Evolutionary conservation across 2,113 vertebrate genomes (phyloP).

Genomic region (Eulemur macaco): DNA sequence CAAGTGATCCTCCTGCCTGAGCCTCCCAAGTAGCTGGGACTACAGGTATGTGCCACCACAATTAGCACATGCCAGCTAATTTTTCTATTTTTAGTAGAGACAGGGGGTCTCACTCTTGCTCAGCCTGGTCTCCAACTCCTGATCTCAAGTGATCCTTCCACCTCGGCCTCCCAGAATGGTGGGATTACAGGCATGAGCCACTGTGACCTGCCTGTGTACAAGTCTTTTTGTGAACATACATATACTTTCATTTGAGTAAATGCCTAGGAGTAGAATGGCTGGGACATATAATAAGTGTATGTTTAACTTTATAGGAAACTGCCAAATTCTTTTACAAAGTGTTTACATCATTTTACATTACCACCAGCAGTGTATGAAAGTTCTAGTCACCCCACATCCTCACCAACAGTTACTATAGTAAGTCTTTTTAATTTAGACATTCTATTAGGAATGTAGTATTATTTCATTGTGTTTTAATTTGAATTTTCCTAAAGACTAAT

Average conservation of each 20-base stretch:
- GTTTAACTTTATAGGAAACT: neutral
- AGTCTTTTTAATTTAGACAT: neutral
- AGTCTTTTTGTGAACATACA: no score
- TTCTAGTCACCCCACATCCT: neutral
- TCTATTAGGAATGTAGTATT: neutral
- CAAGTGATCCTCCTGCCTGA: neutral
- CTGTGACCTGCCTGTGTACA: no score
- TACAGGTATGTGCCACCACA: neutral
- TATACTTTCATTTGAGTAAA: neutral
- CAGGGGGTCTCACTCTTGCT: no score
- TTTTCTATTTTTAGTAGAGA: no score
- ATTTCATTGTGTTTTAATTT: neutral
- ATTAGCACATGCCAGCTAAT: no score
- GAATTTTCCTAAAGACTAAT: neutral
- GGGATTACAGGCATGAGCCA: no score
- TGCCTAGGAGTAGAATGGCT: neutral
- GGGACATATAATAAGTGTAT: neutral
- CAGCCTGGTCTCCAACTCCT: no score
- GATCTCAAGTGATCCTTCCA: no score
- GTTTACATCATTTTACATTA: neutral
- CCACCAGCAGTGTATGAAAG: neutral
- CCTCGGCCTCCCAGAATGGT: no score
- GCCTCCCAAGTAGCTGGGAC: neutral
- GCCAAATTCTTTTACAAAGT: neutral
- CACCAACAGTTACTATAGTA: neutral